phyloP scores from a whole-genome alignment of 2,888 invertebrate genomes.

The Epiblema foenella region DNA sequence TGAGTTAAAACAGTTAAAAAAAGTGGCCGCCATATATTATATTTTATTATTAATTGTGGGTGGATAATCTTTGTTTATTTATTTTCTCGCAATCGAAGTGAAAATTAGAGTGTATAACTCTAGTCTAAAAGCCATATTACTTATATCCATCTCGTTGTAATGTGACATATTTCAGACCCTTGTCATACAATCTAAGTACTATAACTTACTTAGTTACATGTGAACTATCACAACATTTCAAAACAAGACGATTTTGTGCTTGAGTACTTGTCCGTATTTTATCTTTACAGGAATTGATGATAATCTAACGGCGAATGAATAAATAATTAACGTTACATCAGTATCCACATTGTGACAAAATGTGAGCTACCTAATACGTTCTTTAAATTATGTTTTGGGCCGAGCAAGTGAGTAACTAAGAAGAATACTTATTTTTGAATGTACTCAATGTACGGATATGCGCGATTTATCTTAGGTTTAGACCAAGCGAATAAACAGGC shows the following conservation, averaged over 20 bases:
- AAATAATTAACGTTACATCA: slow-evolving; percentile 62
- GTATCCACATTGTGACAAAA: slow-evolving; percentile 83
- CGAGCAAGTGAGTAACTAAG: not conserved
- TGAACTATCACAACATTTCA: not conserved
- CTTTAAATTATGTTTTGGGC: slow-evolving; percentile 5
- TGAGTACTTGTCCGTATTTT: slow-evolving; percentile 76
- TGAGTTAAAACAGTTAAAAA: too few relatives aligned
- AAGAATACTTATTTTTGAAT: too few relatives aligned
- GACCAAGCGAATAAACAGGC: not conserved
- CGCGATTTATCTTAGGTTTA: not conserved
- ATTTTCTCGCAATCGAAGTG: too few relatives aligned
- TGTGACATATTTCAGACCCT: too few relatives aligned
- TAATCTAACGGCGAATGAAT: slow-evolving; percentile 67
- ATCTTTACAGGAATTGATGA: slow-evolving; percentile 83
- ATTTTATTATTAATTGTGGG: too few relatives aligned
- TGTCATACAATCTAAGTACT: too few relatives aligned
- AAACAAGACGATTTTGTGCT: slow-evolving; percentile 4
- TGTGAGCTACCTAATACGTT: slow-evolving; percentile 57
- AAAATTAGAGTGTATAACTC: too few relatives aligned
- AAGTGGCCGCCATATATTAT: too few relatives aligned
- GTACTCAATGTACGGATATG: not conserved
- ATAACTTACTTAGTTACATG: not conserved
- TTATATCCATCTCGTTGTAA: too few relatives aligned
- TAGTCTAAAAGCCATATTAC: too few relatives aligned
- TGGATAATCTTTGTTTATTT: too few relatives aligned